Conservation (phyloP, 2,113 vertebrate species). For the Bujurquina vittata region DNA sequence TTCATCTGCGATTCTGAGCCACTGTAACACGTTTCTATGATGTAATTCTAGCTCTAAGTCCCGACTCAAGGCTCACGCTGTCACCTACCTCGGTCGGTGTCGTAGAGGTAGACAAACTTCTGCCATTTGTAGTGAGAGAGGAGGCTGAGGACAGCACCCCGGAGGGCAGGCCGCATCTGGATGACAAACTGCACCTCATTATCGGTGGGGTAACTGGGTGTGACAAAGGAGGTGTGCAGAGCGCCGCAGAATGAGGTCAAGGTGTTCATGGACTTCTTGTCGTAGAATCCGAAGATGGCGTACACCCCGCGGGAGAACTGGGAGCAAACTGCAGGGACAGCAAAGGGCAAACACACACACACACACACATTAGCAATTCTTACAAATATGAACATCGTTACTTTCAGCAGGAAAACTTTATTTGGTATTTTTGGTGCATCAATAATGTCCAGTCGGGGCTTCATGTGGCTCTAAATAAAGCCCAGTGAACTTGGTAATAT, state of each 20-base stretch:
- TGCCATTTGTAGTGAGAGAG: slow-evolving; percentile 96
- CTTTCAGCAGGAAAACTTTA: slow-evolving; percentile 18
- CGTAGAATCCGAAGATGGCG: slow-evolving; percentile 99
- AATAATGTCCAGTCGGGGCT: slow-evolving; percentile 19
- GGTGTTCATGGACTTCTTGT: slow-evolving; percentile 99
- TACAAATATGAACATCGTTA: slow-evolving; percentile 5
- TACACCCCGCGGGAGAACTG: slow-evolving; percentile 99
- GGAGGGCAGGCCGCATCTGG: slow-evolving; percentile 96
- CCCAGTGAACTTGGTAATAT: neutral
- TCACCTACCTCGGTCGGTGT: slow-evolving; percentile 96
- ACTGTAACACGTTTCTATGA: slow-evolving; percentile 8
- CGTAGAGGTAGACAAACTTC: slow-evolving; percentile 98
- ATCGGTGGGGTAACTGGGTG: slow-evolving; percentile 96
- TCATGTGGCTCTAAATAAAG: slow-evolving; percentile 3
- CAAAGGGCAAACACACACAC: neutral
- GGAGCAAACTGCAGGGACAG: slow-evolving; percentile 89
- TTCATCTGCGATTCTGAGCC: slow-evolving; percentile 34
- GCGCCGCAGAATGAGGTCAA: slow-evolving; percentile 98
- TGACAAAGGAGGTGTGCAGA: slow-evolving; percentile 97
- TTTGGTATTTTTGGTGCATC: slow-evolving; percentile 10
- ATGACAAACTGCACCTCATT: slow-evolving; percentile 99
- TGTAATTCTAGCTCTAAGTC: slow-evolving; percentile 37
- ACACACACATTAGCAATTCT: slow-evolving; percentile 13
- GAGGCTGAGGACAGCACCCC: slow-evolving; percentile 93
- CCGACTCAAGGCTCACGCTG: neutral